These are phyloP conservation scores for Neostethus bicornis DNA, from an alignment of 2,797 vertebrate species.

Conservation along the genomic window DNA sequence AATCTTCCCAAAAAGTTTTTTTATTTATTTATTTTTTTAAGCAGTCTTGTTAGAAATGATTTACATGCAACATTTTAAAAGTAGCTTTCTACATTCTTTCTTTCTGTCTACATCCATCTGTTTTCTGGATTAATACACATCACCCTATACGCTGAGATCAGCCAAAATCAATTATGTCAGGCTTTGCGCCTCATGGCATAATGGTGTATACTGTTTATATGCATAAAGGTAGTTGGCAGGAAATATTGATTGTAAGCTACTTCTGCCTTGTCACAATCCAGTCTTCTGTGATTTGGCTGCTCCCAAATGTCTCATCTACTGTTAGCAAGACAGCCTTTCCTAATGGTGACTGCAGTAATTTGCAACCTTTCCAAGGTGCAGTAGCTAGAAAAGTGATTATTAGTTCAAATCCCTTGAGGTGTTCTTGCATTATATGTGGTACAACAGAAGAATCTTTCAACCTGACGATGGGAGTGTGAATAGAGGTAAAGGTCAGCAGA, in stretches of 20 bases:
- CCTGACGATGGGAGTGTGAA: constrained; percentile 2
- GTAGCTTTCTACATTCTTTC: constrained; percentile 11
- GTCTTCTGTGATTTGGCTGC: constrained; percentile 47
- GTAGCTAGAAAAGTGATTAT: constrained; percentile 55
- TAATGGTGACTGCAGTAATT: constrained; percentile 58
- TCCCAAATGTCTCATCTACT: constrained; percentile 52
- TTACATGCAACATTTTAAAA: constrained; percentile 22
- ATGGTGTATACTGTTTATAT: constrained; percentile 54
- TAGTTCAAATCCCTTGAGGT: constrained; percentile 46
- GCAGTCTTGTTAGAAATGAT: constrained; percentile 19
- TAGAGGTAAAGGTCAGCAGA: constrained; percentile 11
- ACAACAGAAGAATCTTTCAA: constrained; percentile 15
- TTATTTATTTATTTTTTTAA: neutral
- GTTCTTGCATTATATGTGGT: constrained; percentile 38
- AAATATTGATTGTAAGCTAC: constrained; percentile 64
- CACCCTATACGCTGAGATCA: constrained; percentile 38
- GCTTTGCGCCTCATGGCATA: constrained; percentile 33
- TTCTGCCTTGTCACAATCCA: constrained; percentile 47
- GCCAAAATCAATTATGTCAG: constrained; percentile 60
- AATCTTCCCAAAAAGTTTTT: too few species aligned
- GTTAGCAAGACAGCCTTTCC: constrained; percentile 54
- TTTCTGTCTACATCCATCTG: accelerated
- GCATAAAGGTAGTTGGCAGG: constrained; percentile 59
- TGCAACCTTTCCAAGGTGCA: constrained; percentile 43
- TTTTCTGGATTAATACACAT: constrained; percentile 26